Evolutionary conservation across 2,888 invertebrate species (phyloP), one percentile per base, ranked within the genome.

Genomic region (Melanchra persicariae): DNA sequence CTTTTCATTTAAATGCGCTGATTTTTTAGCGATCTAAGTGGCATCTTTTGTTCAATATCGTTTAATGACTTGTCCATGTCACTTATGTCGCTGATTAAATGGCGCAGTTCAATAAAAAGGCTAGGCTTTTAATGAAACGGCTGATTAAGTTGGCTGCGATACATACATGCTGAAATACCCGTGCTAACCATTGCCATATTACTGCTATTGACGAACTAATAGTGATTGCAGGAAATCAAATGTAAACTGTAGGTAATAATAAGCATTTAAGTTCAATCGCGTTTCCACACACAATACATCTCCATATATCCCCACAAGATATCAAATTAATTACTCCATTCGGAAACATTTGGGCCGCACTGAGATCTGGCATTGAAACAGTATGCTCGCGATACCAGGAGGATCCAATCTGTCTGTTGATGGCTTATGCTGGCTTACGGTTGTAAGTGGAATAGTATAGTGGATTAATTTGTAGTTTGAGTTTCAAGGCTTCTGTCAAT

Each of bases 311-410:
- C 59, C 24, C 47, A 15, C 17, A 47, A 49, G 57, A 77, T 61
- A 81, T 82, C 65, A 67, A 79, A 82, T 79, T 68, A 69, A 72
- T 78, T 65, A 72, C 64, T 82, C 54, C 6, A 51, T 54, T 58
- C 43, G 22, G 73, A 24, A 72, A 62, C 68, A 82, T 69, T 72
- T 54, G 10, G 40, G 26, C 15, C 47, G 19, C 49, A 47, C 57
- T 30, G n/a, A 66, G 54, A 77, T 54, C 22, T 65, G 43, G 43
- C 49, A 68, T 59, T 58, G 64, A 55, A 61, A 77, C 61, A 43
- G 30, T 30, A 62, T 22, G 40, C 51, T 68, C 34, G 40, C 24
- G 12, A 55, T 63, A 43, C 47, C 45, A 30, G 51, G 43, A 52
- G 34, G 60, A 68, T 63, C 24, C 45, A 72, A 82, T 79, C 54